Evolutionary conservation across 2,113 vertebrate species (phyloP), one percentile per base, ranked within the genome.

Genomic region (Clupea harengus): DNA sequence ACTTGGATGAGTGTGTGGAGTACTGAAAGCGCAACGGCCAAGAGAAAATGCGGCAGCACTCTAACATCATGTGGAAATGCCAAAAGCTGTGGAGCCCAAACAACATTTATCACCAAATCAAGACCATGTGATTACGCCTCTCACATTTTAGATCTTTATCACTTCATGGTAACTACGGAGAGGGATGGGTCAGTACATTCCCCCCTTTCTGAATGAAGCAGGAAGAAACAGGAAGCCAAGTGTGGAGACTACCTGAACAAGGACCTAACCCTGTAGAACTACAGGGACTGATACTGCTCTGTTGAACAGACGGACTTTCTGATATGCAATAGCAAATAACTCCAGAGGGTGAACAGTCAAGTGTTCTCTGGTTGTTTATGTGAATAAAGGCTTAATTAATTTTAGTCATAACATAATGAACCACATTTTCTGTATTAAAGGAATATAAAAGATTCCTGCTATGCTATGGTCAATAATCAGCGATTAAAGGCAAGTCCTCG

Each of bases 381-480:
- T 7, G 54, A 3, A 60, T 6, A 7, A 20, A 7, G 20, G 20
- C 18, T 49, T 49, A 49, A 49, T 2, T 9, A 22, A 60, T 22
- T 60, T 39, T n/a, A 6, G 54, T 60, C 18, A 22, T 17, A 54
- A 60, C 54, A 60, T 60, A 20, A 20, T 22, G 47, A 49, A 49
- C 7, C 47, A 11, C 9, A 49, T 11, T 47, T 0, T 3, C 83
- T 90, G 88, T 90, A 89, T 89, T 32, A 22, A 11, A 32, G 45
- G 25, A 57, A 28, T 10, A 82, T 80, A 39, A 82, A 25, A 17
- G 45, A 44, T 28, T 45, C 47, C 75, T 84, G 84, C 85, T 60
- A 22, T 87, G 0, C 17, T 84, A 47, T 67, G 85, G 44, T 84
- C 45, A 4, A 81, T 88, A 8, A 52, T 49, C 6, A 49, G 47